These are phyloP conservation scores for Furcifer pardalis DNA, from an alignment of 2,797 vertebrate genomes.

Conservation along the genomic window DNA sequence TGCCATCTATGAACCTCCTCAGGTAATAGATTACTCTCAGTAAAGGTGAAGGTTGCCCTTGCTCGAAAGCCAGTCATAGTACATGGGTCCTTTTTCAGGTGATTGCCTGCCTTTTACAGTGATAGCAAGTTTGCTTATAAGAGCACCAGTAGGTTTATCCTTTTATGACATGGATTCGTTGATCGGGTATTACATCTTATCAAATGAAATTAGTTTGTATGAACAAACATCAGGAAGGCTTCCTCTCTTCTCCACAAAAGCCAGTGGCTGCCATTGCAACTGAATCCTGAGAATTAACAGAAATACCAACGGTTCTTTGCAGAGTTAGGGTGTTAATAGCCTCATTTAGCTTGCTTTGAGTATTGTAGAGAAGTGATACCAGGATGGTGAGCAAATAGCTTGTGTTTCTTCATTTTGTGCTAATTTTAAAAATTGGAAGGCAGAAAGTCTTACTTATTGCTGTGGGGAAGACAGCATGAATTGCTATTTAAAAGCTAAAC, in stretches of 20 bases:
- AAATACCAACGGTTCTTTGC: neutral
- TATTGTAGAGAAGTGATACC: neutral
- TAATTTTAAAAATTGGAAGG: neutral
- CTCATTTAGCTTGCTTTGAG: neutral
- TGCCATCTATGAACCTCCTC: slow-evolving; percentile 96
- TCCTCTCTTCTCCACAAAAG: no score
- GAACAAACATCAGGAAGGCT: neutral
- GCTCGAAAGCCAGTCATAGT: no score
- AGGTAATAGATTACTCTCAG: no score
- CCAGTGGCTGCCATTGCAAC: neutral
- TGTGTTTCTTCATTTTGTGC: neutral
- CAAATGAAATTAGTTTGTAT: neutral
- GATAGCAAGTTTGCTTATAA: neutral
- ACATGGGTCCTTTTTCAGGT: neutral
- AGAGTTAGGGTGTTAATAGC: neutral
- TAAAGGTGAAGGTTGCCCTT: no score
- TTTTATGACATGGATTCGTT: neutral
- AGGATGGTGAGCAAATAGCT: neutral
- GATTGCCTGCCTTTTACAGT: neutral
- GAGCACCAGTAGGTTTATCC: neutral
- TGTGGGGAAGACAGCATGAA: neutral
- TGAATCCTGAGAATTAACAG: neutral
- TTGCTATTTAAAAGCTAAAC: neutral
- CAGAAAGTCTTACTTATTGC: neutral
- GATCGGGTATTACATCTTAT: neutral